Evolutionary conservation across 2,888 invertebrate genomes (phyloP), one percentile per base, ranked within the genome.

Genomic region (Andrena dorsata): DNA sequence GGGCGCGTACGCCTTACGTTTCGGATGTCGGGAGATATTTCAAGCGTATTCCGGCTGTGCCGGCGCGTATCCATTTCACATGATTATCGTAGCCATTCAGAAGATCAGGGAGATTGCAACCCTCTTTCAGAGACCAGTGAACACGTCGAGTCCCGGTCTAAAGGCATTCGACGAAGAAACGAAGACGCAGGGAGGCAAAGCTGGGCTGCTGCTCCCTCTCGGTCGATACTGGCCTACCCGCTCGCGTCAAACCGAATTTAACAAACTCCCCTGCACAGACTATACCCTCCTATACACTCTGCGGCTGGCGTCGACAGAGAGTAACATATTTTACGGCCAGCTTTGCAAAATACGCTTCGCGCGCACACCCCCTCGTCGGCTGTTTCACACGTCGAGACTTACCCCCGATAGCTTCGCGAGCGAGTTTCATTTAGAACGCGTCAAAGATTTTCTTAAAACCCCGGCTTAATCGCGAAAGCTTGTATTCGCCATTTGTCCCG

Each of bases 211-310:
- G 60, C 60, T 41, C 47, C 66, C 63, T 53, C 66, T 49, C 70
- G 78, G 72, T 85, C 76, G 79, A 76, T 83, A 70, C 68, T 49
- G 51, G 65, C 56, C 77, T 76, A 53, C 53, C 66, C 47, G 35
- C 74, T 76, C 76, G 83, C 63, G 78, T 84, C 86, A 87, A 90
- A 90, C 83, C 80, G 85, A 88, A 91, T 89, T 88, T 85, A 90
- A 89, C 88, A 86, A 89, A 82, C 79, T 49, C 49, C 10, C 30
- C 30, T 30, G 47, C 56, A 35, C 69, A 28, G 56, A 35, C 70
- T 71, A 30, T 23, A n/a, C 41, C 41, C 16, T 41, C 16, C 41
- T 4, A 41, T 16, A 16, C 41, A 4, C 26, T 32, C 47, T 16
- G 53, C 47, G 70, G 56, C 76, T 71, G 63, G 30, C 70, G 23